Evolutionary conservation across 2,797 vertebrate species (phyloP), one percentile per base, ranked within the genome.

Genomic region (Agapornis canus): DNA sequence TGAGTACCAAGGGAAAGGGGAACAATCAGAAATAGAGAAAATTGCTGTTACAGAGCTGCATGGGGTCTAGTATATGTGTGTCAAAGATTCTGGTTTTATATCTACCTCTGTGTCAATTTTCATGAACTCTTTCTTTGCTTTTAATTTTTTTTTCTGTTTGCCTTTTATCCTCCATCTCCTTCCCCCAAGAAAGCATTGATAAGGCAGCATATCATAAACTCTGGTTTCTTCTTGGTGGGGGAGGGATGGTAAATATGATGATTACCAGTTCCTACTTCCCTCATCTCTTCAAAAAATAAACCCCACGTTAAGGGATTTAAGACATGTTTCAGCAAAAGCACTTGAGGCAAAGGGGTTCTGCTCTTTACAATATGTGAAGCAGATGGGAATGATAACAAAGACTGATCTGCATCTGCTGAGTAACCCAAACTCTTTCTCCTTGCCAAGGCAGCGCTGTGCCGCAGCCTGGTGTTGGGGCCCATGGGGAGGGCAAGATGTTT

Each of bases 11-110:
- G 95, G 89, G 95, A 92, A 96, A 90, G 91, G 18, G 35, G 87
- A 92, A 91, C 88, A 90, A 92, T 96, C 90, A 96, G 90, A 94
- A 95, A 92, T 42, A 60, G 70, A 96, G 92, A 96, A 85, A 88
- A 96, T 96, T 95, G 89, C 65, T 96, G 79, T 93, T 85, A 75
- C 56, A 75, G 72, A 92, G 61, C 95, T 94, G 84, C 84, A 93
- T 92, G 92, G 49, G 87, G 82, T 75, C 75, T 92, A 72, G 69
- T 79, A 60, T 73, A 45, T 42, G 31, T 88, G 31, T 76, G 84
- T 89, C 65, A 91, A 90, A 87, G 86, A 87, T 65, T 91, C 75
- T 81, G 25, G 18, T 72, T 93, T 93, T 88, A 48, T 90, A 63
- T 56, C 29, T 72, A 9, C 22, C 17, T 87, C 66, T 85, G 57